Evolutionary conservation across 2,113 vertebrate genomes (phyloP).

Genomic region (Solea senegalensis): DNA sequence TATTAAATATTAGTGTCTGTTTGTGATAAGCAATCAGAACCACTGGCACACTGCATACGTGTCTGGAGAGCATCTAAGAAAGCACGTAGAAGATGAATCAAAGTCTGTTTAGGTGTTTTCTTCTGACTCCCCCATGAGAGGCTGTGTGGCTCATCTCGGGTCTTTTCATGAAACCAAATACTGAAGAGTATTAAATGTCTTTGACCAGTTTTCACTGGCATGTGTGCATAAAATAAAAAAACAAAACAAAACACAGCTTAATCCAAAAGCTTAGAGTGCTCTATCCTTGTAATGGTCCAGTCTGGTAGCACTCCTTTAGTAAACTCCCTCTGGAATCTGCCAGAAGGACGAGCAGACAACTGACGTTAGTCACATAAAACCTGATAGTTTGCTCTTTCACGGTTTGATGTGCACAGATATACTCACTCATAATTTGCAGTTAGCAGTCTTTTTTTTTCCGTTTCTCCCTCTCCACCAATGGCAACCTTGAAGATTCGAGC

Average conservation of each 20-base stretch:
- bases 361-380: neutral
- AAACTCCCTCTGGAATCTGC: slow-evolving; percentile 95
- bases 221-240: neutral
- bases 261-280: slow-evolving; percentile 90
- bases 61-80: neutral
- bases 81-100: slow-evolving; percentile 4
- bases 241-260: slow-evolving; percentile 50
- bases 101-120: neutral
- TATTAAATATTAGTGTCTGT: neutral
- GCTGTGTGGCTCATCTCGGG: neutral
- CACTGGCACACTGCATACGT: neutral
- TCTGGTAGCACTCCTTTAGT: slow-evolving; percentile 91
- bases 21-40: neutral
- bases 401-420: neutral
- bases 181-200: neutral
- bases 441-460: slow-evolving; percentile 87
- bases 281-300: slow-evolving; percentile 94
- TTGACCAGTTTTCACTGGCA: slow-evolving; percentile 16
- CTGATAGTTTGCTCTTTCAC: too few species aligned
- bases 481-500: slow-evolving; percentile 84
- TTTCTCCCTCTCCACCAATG: slow-evolving; percentile 78
- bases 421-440: slow-evolving; percentile 94
- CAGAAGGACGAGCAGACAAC: neutral
- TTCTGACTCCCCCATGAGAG: neutral
- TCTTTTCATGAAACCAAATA: neutral